Evolutionary conservation across 2,797 vertebrate genomes (phyloP).

Genomic region (Gymnopithys bicolor): DNA sequence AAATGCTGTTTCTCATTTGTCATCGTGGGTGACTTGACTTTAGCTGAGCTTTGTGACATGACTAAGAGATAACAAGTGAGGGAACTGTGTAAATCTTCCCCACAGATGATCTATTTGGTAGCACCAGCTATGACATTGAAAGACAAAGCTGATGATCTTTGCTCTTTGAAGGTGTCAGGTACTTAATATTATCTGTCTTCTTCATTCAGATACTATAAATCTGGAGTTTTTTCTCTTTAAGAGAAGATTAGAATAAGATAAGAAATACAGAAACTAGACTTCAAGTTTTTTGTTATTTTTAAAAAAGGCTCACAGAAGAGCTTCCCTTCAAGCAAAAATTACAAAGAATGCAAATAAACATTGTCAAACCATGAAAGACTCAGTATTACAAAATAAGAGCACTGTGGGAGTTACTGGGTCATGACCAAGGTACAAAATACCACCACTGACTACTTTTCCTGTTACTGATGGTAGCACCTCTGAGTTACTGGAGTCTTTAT

Average conservation of each 20-base stretch:
- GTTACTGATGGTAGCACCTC: not conserved
- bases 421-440: slow-evolving; percentile 28
- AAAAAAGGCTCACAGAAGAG: not conserved
- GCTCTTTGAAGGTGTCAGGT: not conserved
- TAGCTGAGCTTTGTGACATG: not conserved
- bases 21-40: not conserved
- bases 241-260: not conserved
- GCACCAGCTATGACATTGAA: not conserved
- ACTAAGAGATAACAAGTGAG: not conserved
- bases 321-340: slow-evolving; percentile 24
- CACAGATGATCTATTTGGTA: not conserved
- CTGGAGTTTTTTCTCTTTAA: not conserved
- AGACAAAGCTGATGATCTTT: slow-evolving; percentile 14
- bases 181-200: not conserved
- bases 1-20: not conserved
- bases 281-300: not conserved
- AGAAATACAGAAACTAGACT: slow-evolving; percentile 26
- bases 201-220: not conserved
- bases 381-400: slow-evolving; percentile 21
- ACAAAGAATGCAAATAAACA: slow-evolving; percentile 50
- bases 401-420: not conserved
- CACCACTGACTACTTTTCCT: not conserved
- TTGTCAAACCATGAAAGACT: slow-evolving; percentile 16
- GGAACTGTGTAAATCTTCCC: not conserved
- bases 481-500: not conserved